Conservation (phyloP, 2,888 invertebrate species). For the Oligia strigilis region DNA sequence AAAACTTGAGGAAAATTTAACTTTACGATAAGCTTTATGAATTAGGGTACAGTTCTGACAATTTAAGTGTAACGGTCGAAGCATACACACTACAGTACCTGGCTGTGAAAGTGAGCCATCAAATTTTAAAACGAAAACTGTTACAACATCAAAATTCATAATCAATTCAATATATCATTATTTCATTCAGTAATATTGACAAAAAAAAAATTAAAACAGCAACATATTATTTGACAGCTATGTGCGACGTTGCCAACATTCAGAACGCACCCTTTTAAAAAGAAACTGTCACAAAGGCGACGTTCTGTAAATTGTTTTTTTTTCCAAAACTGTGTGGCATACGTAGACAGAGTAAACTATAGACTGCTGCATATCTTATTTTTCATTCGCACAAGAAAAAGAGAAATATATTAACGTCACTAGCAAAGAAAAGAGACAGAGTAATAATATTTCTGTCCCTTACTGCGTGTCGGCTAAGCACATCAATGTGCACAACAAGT, state of each 20-base stretch:
- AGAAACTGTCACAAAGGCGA: not conserved
- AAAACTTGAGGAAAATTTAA: slow-evolving; percentile 55
- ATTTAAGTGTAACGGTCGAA: slow-evolving; percentile 29
- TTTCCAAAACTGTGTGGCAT: not conserved
- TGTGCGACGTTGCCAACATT: not conserved
- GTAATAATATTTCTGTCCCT: no score
- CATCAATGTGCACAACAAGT: no score
- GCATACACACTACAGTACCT: not conserved
- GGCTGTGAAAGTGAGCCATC: not conserved
- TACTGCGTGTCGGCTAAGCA: no score
- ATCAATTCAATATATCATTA: not conserved
- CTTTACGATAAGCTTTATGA: slow-evolving; percentile 63
- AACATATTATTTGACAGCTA: not conserved
- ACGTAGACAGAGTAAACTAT: no score
- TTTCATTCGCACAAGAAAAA: no score
- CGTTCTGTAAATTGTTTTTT: not conserved
- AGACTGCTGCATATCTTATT: no score
- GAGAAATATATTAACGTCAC: no score
- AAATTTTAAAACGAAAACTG: not conserved
- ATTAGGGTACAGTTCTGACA: slow-evolving; percentile 48
- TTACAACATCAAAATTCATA: not conserved
- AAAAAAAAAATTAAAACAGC: not conserved
- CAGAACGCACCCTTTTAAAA: not conserved
- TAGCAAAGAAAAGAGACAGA: no score
- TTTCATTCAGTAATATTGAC: not conserved